A percentile compares a stretch with the other conserved stretches of the same genome.
These are phyloP conservation scores for Hydrolagus colliei DNA, from an alignment of 2,797 vertebrate species.

Conservation along the genomic window DNA sequence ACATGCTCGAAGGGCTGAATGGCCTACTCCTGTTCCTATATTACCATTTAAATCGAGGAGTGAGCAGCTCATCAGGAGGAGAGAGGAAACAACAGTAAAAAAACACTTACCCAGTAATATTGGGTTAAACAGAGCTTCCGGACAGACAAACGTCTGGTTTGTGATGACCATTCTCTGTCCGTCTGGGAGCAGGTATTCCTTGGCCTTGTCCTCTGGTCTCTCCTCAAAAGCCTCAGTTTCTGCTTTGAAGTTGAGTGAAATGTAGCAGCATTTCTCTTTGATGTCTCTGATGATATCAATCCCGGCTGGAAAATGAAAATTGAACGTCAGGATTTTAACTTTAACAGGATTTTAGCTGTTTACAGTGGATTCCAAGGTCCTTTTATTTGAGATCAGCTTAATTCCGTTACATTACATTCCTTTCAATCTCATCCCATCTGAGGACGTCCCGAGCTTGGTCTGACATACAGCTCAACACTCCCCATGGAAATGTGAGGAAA, in stretches of 20 bases:
- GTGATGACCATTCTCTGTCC: constrained; percentile 23
- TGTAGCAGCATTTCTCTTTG: constrained; percentile 21
- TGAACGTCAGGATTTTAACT: not conserved
- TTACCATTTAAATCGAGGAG: no score
- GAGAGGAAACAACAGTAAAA: not conserved
- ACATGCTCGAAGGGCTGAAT: no score
- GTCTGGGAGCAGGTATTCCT: constrained; percentile 11
- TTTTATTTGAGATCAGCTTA: no score
- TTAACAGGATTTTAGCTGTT: not conserved
- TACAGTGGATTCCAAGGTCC: no score
- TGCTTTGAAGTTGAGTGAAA: constrained; percentile 8
- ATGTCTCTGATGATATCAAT: constrained; percentile 20
- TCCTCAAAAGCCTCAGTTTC: not conserved
- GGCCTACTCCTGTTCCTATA: no score
- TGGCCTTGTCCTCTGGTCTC: not conserved
- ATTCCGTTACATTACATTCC: no score
- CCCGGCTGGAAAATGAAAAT: constrained; percentile 21
- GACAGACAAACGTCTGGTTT: constrained; percentile 16
- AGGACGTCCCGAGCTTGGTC: no score
- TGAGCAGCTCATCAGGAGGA: not conserved
- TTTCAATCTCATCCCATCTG: no score
- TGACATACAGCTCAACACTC: no score
- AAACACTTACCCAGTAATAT: constrained; percentile 21
- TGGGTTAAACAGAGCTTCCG: constrained; percentile 21
- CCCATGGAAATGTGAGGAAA: no score